Evolutionary conservation across 2,113 vertebrate species (phyloP).

Genomic region (Numida meleagris): DNA sequence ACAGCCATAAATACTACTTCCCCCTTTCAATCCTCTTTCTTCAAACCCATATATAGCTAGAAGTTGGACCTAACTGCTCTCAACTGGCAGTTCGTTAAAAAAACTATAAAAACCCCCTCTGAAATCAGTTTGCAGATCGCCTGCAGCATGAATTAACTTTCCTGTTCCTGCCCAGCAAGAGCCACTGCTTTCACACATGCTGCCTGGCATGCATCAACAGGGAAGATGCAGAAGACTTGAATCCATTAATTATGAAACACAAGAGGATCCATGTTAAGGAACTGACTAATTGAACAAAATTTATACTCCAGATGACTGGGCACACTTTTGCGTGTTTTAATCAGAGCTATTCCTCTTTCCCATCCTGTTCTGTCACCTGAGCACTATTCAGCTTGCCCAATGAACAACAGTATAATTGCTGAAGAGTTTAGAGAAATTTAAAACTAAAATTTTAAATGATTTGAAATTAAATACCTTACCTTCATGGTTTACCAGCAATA

Average conservation of each 20-base stretch:
- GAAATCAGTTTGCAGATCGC: slow-evolving; percentile 3
- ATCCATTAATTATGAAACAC: background rate
- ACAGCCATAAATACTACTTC: background rate
- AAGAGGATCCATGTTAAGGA: background rate
- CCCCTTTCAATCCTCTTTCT: background rate
- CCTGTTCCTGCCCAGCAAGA: slow-evolving; percentile 35
- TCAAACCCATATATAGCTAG: background rate
- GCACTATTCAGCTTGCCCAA: background rate
- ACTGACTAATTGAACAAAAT: background rate
- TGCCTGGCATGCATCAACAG: background rate
- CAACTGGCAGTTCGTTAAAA: background rate
- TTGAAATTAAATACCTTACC: background rate
- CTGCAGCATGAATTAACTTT: background rate
- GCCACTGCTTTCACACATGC: background rate
- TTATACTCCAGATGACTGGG: background rate
- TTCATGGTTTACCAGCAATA: background rate
- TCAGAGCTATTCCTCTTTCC: background rate
- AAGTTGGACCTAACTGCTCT: background rate
- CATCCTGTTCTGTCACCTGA: background rate
- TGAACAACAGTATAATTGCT: background rate
- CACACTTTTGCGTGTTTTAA: background rate
- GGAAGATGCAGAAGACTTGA: background rate
- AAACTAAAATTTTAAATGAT: background rate
- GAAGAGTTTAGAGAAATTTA: background rate
- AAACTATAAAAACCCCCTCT: background rate